phyloP scores from a whole-genome alignment of 2,797 vertebrate genomes.

The Zalophus californianus region DNA sequence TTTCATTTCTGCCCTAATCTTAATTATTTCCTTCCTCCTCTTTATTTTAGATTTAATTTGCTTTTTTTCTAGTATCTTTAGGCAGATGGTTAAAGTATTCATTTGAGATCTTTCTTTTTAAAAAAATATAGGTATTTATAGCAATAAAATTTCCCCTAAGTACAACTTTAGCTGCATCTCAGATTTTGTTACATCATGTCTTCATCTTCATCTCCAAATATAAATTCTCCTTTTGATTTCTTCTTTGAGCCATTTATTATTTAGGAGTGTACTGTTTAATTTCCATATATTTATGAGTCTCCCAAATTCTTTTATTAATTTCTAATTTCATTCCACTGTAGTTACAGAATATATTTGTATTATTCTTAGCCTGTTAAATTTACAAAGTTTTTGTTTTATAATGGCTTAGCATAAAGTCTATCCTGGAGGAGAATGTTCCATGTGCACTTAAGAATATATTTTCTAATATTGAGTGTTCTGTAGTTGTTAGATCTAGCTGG shows the following conservation, averaged over 20 bases:
- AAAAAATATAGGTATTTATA: background rate
- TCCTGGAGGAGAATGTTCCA: background rate
- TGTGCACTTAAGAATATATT: background rate
- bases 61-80: background rate
- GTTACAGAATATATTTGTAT: background rate
- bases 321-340: background rate
- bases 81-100: background rate
- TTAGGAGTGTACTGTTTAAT: background rate
- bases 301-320: background rate
- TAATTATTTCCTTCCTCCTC: background rate
- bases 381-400: background rate
- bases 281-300: background rate
- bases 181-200: background rate
- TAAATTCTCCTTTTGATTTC: background rate
- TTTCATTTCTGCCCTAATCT: background rate
- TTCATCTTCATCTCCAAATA: background rate
- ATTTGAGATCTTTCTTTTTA: background rate
- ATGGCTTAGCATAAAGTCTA: background rate
- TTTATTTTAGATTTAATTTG: background rate
- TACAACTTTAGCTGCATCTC: background rate
- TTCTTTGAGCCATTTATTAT: background rate
- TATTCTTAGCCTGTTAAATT: background rate
- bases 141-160: background rate
- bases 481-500: background rate
- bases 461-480: background rate